Conservation (phyloP, 2,888 invertebrate species). For the Volucella bombylans region DNA sequence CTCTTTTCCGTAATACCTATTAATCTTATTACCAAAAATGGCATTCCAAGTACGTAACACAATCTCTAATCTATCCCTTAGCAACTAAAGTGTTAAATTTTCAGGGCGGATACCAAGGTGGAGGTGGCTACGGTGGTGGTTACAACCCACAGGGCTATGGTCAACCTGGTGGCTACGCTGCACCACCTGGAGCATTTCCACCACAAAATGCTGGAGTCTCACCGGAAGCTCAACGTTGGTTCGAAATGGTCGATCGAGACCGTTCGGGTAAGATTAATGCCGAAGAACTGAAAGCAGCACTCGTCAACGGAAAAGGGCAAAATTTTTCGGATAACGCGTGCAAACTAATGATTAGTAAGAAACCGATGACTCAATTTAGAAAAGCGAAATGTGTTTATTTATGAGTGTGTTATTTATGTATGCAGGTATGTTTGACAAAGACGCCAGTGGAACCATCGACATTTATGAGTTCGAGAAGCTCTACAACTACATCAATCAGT, state of each 20-base stretch:
- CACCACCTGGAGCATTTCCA: conserved; percentile 81
- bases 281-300: conserved; percentile 89
- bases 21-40: conserved; percentile 56
- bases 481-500: conserved; percentile 94
- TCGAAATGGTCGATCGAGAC: conserved; percentile 91
- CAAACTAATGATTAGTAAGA: conserved; percentile 89
- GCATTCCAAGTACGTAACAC: conserved; percentile 70
- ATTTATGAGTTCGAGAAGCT: conserved; percentile 92
- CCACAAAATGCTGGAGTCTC: conserved; percentile 84
- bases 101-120: conserved; percentile 69
- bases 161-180: conserved; percentile 77
- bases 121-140: conserved; percentile 76
- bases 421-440: conserved; percentile 93
- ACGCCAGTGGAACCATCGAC: conserved; percentile 92
- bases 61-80: neutral
- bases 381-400: conserved; percentile 39
- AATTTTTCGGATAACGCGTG: conserved; percentile 89
- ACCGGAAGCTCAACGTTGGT: conserved; percentile 93
- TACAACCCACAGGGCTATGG: conserved; percentile 77
- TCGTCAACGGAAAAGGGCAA: conserved; percentile 93
- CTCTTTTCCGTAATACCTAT: conserved; percentile 43
- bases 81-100: conserved; percentile 4
- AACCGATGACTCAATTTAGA: conserved; percentile 61
- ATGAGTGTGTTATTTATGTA: conserved; percentile 24
- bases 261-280: conserved; percentile 91